Conservation (phyloP, 2,113 vertebrate species). For the Oenanthe oenanthe region DNA sequence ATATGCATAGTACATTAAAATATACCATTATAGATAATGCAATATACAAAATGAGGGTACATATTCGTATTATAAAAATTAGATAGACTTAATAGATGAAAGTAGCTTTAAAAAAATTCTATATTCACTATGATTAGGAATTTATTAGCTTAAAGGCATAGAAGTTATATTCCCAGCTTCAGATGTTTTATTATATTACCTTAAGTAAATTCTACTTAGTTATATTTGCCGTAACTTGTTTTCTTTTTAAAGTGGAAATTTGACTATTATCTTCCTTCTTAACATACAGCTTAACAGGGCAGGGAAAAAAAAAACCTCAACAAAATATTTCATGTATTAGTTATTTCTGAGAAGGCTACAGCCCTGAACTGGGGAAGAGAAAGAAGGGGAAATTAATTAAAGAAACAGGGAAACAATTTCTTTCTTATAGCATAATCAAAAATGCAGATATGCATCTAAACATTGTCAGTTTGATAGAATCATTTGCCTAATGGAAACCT, state of each 20-base stretch:
- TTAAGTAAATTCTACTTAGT: neutral
- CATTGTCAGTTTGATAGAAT: neutral
- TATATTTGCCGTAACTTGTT: neutral
- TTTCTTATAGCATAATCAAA: neutral
- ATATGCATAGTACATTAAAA: neutral
- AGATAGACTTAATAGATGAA: neutral
- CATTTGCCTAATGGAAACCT: neutral
- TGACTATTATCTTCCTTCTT: neutral
- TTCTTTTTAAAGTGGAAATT: neutral
- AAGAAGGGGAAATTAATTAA: neutral
- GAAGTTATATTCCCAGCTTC: neutral
- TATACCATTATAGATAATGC: neutral
- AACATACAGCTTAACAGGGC: rapidly evolving
- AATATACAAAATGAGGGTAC: neutral
- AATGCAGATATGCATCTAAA: neutral
- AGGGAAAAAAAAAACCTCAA: neutral
- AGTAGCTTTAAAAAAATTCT: neutral
- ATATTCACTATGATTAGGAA: neutral
- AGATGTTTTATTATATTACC: neutral
- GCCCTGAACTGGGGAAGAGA: neutral
- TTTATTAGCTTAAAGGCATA: neutral
- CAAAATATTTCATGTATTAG: neutral
- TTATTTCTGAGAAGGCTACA: neutral
- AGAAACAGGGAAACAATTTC: neutral
- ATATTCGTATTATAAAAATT: neutral